Percentiles rank a stretch among this genome's conserved stretches.
Evolutionary conservation across 2,797 vertebrate genomes (phyloP).

Genomic region (Decapterus maruadsi): DNA sequence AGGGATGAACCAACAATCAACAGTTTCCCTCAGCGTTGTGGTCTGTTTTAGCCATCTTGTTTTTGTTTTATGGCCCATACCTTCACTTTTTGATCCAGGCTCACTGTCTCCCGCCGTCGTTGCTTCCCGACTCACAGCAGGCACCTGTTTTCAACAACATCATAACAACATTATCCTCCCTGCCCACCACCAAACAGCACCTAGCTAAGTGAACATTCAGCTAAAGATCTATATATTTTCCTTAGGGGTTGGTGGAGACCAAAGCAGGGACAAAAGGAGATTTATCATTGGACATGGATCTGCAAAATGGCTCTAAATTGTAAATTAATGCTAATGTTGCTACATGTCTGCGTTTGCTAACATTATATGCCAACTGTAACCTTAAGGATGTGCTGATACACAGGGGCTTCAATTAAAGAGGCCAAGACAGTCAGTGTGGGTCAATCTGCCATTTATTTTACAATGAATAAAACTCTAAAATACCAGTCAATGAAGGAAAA

Average conservation of each 20-base stretch:
- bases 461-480: too few species aligned
- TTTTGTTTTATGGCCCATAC: background rate
- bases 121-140: background rate
- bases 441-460: too few species aligned
- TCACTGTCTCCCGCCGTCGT: background rate
- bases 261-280: too few species aligned
- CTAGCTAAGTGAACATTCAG: background rate
- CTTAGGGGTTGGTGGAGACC: too few species aligned
- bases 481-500: too few species aligned
- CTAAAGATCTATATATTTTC: background rate
- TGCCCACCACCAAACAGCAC: background rate
- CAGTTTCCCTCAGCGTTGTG: background rate
- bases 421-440: too few species aligned
- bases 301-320: background rate
- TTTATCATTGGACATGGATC: background rate
- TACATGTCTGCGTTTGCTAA: background rate
- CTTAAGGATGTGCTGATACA: too few species aligned
- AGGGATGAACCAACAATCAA: background rate
- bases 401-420: too few species aligned
- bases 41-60: background rate
- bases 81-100: background rate
- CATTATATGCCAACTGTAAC: too few species aligned
- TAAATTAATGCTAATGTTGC: background rate
- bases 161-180: background rate
- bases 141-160: background rate